Base-by-base conservation (phyloP, 1,140 invertebrate species). In the Ephestia elutella region DNA sequence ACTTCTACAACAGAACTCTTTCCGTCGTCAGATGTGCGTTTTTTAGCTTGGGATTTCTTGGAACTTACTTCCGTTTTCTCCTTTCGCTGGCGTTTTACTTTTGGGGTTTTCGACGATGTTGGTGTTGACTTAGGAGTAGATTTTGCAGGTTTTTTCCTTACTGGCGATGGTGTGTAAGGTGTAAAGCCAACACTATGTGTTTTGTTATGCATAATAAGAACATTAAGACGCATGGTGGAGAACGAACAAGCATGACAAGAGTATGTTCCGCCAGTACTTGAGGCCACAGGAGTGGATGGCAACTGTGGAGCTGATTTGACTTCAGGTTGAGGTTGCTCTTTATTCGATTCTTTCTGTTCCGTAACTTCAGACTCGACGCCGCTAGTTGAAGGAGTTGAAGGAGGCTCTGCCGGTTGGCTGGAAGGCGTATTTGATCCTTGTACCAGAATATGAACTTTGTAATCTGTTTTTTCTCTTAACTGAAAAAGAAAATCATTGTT, bases 181-280 rank as follows among this genome's bases (percentile, higher is more conserved):
- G 73, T 80, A 68, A 80, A 84, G 56, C 82, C 78, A 35, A 82
- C 72, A 75, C 82, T 86, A 70, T 92, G 89, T 89, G 92, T 86
- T 90, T 92, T 90, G 48, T 92, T 92, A 73, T 95, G 94, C 66
- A 91, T 87, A 57, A 94, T 91, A 62, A 94, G 90, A 28, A 93
- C 92, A 74, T 94, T 94, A 10, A 94, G 76, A 15, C 93, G 87
- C 9, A 90, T 89, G 19, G 92, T 91, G 30, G 89, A 89, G 70
- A 93, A 95, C 56, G 82, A 79, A 75, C 94, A 95, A 15, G 90
- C 70, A 59, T 91, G 88, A 81, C 94, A 95, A 5, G 90, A 90
- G 75, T 92, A 94, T 32, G 85, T 75, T 15, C 88, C 89, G 8
- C 88, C 89, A 10, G 82, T 68, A 62, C 77, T 78, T 44, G 76